A percentile compares a stretch with the other conserved stretches of the same genome.
Conservation (phyloP, 2,888 invertebrate species). For the Nasonovia ribisnigri region DNA sequence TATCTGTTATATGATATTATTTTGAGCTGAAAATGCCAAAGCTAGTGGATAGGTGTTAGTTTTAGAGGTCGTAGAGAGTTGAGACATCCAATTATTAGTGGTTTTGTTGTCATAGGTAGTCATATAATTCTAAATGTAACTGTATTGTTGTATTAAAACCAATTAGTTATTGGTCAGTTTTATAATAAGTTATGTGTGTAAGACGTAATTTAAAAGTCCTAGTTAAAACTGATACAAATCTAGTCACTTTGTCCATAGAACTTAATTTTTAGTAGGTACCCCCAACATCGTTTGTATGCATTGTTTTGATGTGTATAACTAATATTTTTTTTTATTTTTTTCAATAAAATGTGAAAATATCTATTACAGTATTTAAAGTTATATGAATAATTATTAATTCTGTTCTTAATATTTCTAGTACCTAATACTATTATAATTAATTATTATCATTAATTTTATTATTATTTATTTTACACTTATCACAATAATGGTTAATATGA, state of each 20-base stretch:
- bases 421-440: neutral
- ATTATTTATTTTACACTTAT: neutral
- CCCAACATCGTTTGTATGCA: neutral
- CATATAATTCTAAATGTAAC: neutral
- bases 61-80: neutral
- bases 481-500: constrained; percentile 1
- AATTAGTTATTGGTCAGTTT: neutral
- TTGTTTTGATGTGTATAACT: too few relatives aligned
- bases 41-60: neutral
- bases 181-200: neutral
- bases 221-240: constrained; percentile 4
- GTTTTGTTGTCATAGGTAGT: neutral
- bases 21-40: neutral
- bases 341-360: constrained; percentile 29
- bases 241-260: constrained; percentile 48
- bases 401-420: neutral
- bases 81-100: neutral
- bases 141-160: neutral
- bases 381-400: neutral
- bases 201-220: constrained; percentile 1
- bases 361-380: constrained; percentile 21
- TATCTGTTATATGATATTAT: neutral
- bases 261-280: neutral
- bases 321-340: constrained; percentile 23
- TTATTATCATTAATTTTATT: constrained; percentile 8